Base-by-base conservation (phyloP, 2,888 invertebrate genomes). In the Theretra japonica region DNA sequence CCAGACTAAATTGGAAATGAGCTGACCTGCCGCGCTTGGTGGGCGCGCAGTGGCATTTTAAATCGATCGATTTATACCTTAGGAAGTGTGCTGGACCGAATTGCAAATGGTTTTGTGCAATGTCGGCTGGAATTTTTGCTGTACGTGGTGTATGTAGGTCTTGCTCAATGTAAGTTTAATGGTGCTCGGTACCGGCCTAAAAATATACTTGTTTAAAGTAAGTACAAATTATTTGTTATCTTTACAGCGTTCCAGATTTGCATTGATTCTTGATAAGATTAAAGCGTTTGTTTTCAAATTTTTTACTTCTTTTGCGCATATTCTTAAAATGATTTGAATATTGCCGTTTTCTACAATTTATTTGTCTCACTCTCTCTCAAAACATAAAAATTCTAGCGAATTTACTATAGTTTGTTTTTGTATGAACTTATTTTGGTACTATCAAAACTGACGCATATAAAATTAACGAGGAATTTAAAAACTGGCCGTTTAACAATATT, bases 11-110 rank as follows among this genome's bases (percentile, higher is more conserved):
- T 65, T 33, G 17, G 30, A 65, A 65, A 65, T 23, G 33, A 23
- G 41, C 41, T 17, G 65, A 23, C 1, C n/a, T 8, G 17, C 15
- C 30, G 11, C 19, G 19, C 3, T 33, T 5, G n/a, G 62, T 48
- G 41, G 8, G 21, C 21, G 21, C 25, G 58, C 25, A 17, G 23
- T 48, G 23, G 48, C 48, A 65, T 48, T 48, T 48, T 15, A 65
- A 65, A 65, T 65, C 65, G 65, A 65, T 41, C 65, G 65, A 65
- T 65, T 65, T 65, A 65, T 48, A 48, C 65, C 65, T 48, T 65
- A 11, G 48, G 65, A 65, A 65, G 65, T 65, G 65, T 65, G 23
- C 48, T 65, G 65, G 48, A 65, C 65, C 48, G 65, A 65, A 65
- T 65, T 65, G 65, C 23, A 65, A 65, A 48, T 65, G 48, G 41